phyloP scores from a whole-genome alignment of 2,888 invertebrate species.

The Pachymerium ferrugineum region DNA sequence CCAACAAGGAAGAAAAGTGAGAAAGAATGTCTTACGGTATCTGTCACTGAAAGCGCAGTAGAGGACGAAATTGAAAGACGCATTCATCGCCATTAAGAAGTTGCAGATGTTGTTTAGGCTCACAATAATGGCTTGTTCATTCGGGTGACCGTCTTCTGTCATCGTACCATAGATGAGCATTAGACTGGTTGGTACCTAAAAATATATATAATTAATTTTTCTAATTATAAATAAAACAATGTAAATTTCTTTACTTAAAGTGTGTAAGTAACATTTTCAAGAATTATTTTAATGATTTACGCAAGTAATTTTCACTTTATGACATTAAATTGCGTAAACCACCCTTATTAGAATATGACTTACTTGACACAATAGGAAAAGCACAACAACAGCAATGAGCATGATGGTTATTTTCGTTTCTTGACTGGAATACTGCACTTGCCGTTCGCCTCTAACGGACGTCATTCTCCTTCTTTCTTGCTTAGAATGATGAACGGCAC shows the following conservation, averaged over 20 bases:
- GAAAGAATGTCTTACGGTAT: slow-evolving; percentile 58
- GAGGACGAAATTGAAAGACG: slow-evolving; percentile 69
- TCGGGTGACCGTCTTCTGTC: slow-evolving; percentile 41
- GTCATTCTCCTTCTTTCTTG: slow-evolving; percentile 56
- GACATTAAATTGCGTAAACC: too few species aligned
- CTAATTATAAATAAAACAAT: background rate
- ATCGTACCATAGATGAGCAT: slow-evolving; percentile 53
- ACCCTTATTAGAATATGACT: too few species aligned
- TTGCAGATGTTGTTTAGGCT: slow-evolving; percentile 68
- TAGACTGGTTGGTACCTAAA: slow-evolving; percentile 56
- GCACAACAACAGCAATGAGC: slow-evolving; percentile 66
- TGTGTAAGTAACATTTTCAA: too few species aligned
- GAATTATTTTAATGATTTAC: too few species aligned
- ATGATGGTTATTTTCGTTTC: slow-evolving; percentile 70
- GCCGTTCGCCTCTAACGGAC: slow-evolving; percentile 38
- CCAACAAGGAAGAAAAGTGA: slow-evolving; percentile 43
- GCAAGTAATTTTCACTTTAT: background rate
- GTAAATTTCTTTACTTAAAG: too few species aligned
- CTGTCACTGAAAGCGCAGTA: slow-evolving; percentile 71
- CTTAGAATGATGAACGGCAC: slow-evolving; percentile 58
- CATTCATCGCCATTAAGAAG: slow-evolving; percentile 63
- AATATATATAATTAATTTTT: background rate
- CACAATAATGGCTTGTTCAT: slow-evolving; percentile 47
- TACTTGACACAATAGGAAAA: slow-evolving; percentile 67
- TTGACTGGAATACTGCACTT: slow-evolving; percentile 50